A percentile compares a stretch with the other conserved stretches of the same genome.
These are phyloP conservation scores for Helleia helle DNA, from an alignment of 2,888 invertebrate species.

Conservation along the genomic window DNA sequence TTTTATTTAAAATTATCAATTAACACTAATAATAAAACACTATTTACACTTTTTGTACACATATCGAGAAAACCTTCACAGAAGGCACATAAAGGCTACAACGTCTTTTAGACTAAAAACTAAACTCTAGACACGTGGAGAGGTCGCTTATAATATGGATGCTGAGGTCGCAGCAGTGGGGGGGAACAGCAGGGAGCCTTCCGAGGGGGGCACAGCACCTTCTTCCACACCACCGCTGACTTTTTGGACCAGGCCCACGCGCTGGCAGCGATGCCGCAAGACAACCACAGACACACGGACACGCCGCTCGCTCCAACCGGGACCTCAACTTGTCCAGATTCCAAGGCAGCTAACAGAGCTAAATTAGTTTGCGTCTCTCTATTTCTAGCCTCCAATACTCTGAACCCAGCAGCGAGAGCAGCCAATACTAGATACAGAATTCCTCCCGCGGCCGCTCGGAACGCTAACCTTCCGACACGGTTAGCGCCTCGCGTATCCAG, in stretches of 20 bases:
- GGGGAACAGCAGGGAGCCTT: constrained; percentile 48
- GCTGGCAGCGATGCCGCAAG: constrained; percentile 77
- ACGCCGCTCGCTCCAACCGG: constrained; percentile 49
- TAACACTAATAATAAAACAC: constrained; percentile 35
- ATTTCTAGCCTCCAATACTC: constrained; percentile 75
- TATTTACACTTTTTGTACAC: constrained; percentile 57
- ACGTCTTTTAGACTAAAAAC: constrained; percentile 18
- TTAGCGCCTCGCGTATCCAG: constrained; percentile 75
- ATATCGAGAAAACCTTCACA: constrained; percentile 60
- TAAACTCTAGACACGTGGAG: constrained; percentile 60
- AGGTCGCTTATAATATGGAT: constrained; percentile 58
- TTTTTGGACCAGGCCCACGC: constrained; percentile 80
- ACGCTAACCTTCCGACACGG: constrained; percentile 80
- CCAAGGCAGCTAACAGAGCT: constrained; percentile 63
- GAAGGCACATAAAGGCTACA: constrained; percentile 18
- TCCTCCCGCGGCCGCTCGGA: constrained; percentile 85
- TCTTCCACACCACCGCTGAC: constrained; percentile 74
- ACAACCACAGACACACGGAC: constrained; percentile 75
- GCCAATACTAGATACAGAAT: constrained; percentile 84
- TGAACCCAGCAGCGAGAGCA: constrained; percentile 80
- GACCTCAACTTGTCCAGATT: constrained; percentile 39
- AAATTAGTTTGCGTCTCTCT: constrained; percentile 58
- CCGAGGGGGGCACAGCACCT: constrained; percentile 61
- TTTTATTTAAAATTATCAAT: constrained; percentile 24
- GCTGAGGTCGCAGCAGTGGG: constrained; percentile 46